Conservation (phyloP, 1,140 invertebrate genomes). For the Anagrus nilaparvatae region DNA sequence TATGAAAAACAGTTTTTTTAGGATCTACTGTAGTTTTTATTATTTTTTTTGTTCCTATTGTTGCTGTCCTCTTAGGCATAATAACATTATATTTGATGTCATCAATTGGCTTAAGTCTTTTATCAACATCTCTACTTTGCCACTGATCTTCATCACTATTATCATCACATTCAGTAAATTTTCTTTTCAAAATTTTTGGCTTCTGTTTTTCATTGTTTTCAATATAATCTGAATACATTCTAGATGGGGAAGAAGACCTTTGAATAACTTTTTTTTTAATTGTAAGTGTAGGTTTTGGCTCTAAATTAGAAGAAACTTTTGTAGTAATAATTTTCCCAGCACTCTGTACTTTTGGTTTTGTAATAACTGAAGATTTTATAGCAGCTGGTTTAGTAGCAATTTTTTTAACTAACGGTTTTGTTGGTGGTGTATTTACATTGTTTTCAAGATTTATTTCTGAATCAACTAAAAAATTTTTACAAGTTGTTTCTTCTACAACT, state of each 20-base stretch:
- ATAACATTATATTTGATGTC: slow-evolving; percentile 39
- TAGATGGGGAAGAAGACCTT: slow-evolving; percentile 11
- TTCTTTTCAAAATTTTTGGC: slow-evolving; percentile 19
- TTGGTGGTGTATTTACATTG: no score
- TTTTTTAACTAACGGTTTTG: slow-evolving; percentile 10
- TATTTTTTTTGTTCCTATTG: slow-evolving; percentile 33
- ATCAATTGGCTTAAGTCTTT: slow-evolving; percentile 26
- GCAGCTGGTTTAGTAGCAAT: slow-evolving; percentile 14
- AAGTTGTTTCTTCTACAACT: slow-evolving; percentile 49
- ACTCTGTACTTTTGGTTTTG: slow-evolving; percentile 12
- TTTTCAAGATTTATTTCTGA: no score
- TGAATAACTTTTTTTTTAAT: slow-evolving; percentile 24
- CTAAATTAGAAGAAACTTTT: slow-evolving; percentile 16
- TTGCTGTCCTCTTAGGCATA: slow-evolving; percentile 36
- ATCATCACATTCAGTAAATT: slow-evolving; percentile 19
- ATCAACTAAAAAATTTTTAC: slow-evolving; percentile 39
- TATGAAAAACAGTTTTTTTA: slow-evolving; percentile 40
- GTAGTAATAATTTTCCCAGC: slow-evolving; percentile 12
- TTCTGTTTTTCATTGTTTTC: slow-evolving; percentile 17
- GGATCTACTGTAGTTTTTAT: slow-evolving; percentile 32
- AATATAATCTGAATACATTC: slow-evolving; percentile 15
- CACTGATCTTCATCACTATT: slow-evolving; percentile 18
- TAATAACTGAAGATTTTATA: slow-evolving; percentile 24
- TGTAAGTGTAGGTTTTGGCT: slow-evolving; percentile 14
- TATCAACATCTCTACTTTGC: slow-evolving; percentile 21